A percentile compares a stretch with the other conserved stretches of the same genome.
Evolutionary conservation across 2,113 vertebrate genomes (phyloP).

Genomic region (Neogobius melanostomus): DNA sequence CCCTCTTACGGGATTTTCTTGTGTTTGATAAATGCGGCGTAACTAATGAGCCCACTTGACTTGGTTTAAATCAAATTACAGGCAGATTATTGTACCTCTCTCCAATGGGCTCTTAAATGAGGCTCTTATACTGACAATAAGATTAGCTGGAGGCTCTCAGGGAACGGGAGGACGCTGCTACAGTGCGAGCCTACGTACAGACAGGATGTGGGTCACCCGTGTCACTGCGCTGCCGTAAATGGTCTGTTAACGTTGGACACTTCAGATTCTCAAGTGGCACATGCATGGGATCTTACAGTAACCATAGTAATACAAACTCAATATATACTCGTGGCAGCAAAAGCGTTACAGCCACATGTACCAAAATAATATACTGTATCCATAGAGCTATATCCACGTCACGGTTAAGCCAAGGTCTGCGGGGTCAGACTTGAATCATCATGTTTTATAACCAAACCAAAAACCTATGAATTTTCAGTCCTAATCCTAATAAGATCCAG

Average conservation of each 20-base stretch:
- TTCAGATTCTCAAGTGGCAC: background rate
- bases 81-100: constrained; percentile 33
- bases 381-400: too few species aligned
- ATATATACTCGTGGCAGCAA: too few species aligned
- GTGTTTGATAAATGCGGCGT: constrained; percentile 21
- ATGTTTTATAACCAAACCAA: too few species aligned
- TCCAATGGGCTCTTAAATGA: constrained; percentile 41
- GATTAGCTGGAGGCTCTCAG: constrained; percentile 30
- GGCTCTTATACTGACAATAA: constrained; percentile 32
- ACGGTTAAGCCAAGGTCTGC: too few species aligned
- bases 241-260: background rate
- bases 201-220: constrained; percentile 20
- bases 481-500: too few species aligned
- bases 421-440: too few species aligned
- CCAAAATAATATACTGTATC: too few species aligned
- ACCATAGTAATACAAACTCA: background rate
- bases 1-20: background rate
- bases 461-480: too few species aligned
- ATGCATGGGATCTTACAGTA: background rate
- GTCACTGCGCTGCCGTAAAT: constrained; percentile 7
- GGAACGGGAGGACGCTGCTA: constrained; percentile 17
- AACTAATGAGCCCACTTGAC: constrained; percentile 37
- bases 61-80: constrained; percentile 35
- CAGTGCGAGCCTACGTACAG: background rate
- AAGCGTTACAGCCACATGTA: too few species aligned